Evolutionary conservation across 2,888 invertebrate genomes (phyloP), one percentile per base, ranked within the genome.

Genomic region (Mesochorus sp.): DNA sequence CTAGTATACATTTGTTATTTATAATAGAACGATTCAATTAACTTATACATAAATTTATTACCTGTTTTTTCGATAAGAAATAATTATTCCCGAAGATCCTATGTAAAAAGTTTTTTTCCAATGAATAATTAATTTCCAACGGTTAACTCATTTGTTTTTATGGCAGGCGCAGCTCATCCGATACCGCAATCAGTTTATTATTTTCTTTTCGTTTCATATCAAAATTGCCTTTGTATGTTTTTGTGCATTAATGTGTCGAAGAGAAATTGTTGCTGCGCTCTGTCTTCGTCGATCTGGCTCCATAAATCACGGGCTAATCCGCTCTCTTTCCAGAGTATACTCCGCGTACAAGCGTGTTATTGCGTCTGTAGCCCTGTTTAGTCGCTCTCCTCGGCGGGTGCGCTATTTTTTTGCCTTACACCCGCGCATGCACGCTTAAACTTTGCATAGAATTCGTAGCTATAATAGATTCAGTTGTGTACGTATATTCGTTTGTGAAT

Each of bases 281-380:
- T 72, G 71, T 75, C 77, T 67, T 80, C 62, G 67, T 14, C 67
- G 57, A 77, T 77, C 66, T 39, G 51, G 42, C 53, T 44, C 67
- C 62, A 75, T 80, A 78, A 80, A 80, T 80, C 75, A 72, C 61
- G 34, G 37, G 55, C 44, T 80, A 75, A 80, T 80, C 71, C 77
- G 55, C 24, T 64, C 66, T 37, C 44, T 14, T 31, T n/a, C 55
- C 34, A 74, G 44, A 26, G 64, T n/a, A n/a, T n/a, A 74, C 55
- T 39, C 37, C 51, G 39, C 17, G 39, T 26, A 24, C 17, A 42
- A 57, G 59, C 14, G 19, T 19, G 31, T 2, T 12, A 12, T 14
- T 8, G 12, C 28, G 70, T 61, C 51, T 19, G 39, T 26, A 8
- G 66, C 51, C 67, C 44, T 44, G 39, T 12, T 12, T 21, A 51